phyloP scores from a whole-genome alignment of 2,113 vertebrate genomes.

The Malurus melanocephalus region DNA sequence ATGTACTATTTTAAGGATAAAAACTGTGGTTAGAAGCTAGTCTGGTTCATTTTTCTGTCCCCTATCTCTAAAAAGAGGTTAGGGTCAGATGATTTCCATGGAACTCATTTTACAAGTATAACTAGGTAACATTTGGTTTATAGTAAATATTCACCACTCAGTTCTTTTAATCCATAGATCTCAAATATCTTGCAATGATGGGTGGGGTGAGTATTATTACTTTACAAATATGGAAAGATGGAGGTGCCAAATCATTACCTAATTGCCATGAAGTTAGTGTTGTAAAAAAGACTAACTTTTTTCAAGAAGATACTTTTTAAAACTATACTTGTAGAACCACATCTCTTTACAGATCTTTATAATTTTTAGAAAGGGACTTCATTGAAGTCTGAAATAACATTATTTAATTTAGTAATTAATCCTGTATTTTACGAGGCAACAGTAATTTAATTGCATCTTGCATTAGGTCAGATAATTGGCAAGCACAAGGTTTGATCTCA shows the following conservation, averaged over 20 bases:
- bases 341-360: not conserved
- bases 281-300: not conserved
- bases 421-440: not conserved
- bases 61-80: not conserved
- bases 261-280: not conserved
- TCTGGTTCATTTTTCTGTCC: not conserved
- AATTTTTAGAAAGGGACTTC: not conserved
- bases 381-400: not conserved
- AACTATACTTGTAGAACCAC: not conserved
- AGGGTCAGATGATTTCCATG: not conserved
- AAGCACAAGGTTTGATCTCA: slow-evolving; percentile 61
- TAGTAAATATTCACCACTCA: not conserved
- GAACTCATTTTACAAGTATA: not conserved
- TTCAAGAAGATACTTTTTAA: not conserved
- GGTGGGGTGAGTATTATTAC: not conserved
- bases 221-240: not conserved
- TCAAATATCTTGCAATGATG: not conserved
- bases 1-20: not conserved
- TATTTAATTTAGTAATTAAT: not conserved
- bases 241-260: not conserved
- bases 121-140: not conserved
- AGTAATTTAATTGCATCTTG: not conserved
- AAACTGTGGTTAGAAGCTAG: not conserved
- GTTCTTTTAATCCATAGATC: not conserved
- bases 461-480: not conserved